Conservation (phyloP, 2,888 invertebrate species). For the Antheraea yamamai region DNA sequence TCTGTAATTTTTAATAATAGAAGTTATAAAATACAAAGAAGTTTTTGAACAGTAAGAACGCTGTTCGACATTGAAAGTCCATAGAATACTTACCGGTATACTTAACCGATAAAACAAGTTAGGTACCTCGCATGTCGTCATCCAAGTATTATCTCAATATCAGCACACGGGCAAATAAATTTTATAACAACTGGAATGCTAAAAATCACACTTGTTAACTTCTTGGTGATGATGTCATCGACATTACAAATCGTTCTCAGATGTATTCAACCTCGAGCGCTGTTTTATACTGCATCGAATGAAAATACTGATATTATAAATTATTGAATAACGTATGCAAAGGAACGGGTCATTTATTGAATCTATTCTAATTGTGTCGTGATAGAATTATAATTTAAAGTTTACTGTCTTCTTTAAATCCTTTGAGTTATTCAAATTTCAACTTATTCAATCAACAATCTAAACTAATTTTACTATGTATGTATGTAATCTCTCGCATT, state of each 20-base stretch:
- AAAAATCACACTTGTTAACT: constrained; percentile 33
- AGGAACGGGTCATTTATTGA: too few species aligned
- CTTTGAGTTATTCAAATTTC: too few species aligned
- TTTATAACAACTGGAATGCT: constrained; percentile 26
- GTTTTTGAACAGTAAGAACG: not conserved
- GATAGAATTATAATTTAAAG: too few species aligned
- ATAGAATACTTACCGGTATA: not conserved
- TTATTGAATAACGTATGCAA: not conserved
- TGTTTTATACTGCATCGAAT: not conserved
- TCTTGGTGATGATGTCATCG: constrained; percentile 34
- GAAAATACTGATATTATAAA: not conserved
- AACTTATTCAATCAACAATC: too few species aligned
- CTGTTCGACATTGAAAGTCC: not conserved
- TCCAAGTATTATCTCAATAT: constrained; percentile 7
- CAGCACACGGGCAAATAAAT: constrained; percentile 9
- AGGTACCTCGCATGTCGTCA: constrained; percentile 9
- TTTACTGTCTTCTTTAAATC: too few species aligned
- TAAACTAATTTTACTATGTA: too few species aligned
- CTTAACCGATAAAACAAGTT: not conserved
- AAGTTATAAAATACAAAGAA: too few species aligned
- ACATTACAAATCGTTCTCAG: constrained; percentile 28
- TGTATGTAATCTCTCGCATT: too few species aligned
- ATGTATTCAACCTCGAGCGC: constrained; percentile 20
- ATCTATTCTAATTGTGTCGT: too few species aligned
- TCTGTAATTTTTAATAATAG: not conserved